Evolutionary conservation across 2,797 vertebrate species (phyloP).

Genomic region (Anomalospiza imberbis): DNA sequence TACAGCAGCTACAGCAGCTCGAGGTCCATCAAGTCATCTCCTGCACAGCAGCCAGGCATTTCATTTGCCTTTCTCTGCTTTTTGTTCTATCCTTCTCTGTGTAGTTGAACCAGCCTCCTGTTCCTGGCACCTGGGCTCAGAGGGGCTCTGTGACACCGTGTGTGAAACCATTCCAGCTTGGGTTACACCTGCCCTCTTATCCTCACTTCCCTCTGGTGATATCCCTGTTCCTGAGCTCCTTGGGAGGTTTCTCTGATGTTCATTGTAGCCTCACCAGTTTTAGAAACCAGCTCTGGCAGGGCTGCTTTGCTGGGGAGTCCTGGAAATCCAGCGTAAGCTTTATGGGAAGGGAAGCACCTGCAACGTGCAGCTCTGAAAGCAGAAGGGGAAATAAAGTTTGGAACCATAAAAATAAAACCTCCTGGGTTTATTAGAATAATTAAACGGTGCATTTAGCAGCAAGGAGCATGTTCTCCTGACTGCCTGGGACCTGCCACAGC

Average conservation of each 20-base stretch:
- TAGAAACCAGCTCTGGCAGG: background rate
- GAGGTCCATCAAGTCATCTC: background rate
- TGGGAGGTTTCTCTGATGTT: background rate
- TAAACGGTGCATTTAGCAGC: background rate
- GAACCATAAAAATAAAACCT: background rate
- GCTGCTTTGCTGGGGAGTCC: background rate
- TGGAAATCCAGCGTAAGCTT: background rate
- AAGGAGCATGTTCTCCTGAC: background rate
- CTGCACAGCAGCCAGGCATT: background rate
- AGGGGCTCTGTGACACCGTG: fast-evolving
- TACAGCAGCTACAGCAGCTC: background rate
- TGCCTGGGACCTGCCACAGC: background rate
- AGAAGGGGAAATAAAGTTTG: background rate
- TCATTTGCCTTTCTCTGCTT: background rate
- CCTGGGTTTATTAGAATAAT: background rate
- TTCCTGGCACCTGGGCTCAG: background rate
- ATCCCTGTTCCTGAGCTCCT: background rate
- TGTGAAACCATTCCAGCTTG: background rate
- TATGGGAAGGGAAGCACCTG: background rate
- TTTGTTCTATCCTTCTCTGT: background rate
- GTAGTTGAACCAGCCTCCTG: background rate
- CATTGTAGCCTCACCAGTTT: background rate
- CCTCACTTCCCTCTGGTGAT: background rate
- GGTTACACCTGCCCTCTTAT: background rate
- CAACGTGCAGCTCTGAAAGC: fast-evolving